Base-by-base conservation (phyloP, 2,888 invertebrate genomes). In the Psylliodes chrysocephalus region DNA sequence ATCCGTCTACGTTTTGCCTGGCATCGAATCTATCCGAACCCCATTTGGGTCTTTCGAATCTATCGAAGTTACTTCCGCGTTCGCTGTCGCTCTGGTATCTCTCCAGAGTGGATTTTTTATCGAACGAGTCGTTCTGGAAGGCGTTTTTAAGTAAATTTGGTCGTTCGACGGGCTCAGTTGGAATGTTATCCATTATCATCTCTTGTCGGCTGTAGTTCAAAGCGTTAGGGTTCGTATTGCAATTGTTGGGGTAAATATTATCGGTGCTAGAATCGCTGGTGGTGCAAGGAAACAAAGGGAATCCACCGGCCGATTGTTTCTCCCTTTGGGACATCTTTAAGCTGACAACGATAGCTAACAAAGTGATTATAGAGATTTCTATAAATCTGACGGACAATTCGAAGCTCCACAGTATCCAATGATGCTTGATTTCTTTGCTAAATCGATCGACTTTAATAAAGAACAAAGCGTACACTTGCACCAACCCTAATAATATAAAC, bases 351-450 rank as follows among this genome's bases (percentile, higher is more conserved):
- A 94, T 95, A 0, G 92, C 92, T 72, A 95, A 86, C 57, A 94
- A 85, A 2, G 91, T 90, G 73, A 95, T 93, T 76, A 96, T 92
- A n/a, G 91, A 89, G 46, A 96, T 89, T 82, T 96, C 96, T 55
- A 95, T 87, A 4, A 95, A 85, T 19, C 96, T 87, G 54, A 95
- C 87, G 0, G 92, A 91, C 77, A 94, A 90, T 78, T 96, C 94
- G 83, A 93, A 95, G 15, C 93, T 91, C 94, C 95, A 96, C 85
- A 95, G 91, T 2, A 95, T 86, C 96, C 96, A 96, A 66, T 91
- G 90, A 73, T 90, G 89, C 73, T 90, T 90, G 0, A 86, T 86
- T 83, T 87, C 87, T 60, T 84, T 85, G 15, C 86, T 86, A 73
- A 82, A 82, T 35, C 79, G 72, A 66, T 82, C 81, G 7, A 75